phyloP scores from a whole-genome alignment of 2,888 invertebrate species.

The Melanargia galathea region DNA sequence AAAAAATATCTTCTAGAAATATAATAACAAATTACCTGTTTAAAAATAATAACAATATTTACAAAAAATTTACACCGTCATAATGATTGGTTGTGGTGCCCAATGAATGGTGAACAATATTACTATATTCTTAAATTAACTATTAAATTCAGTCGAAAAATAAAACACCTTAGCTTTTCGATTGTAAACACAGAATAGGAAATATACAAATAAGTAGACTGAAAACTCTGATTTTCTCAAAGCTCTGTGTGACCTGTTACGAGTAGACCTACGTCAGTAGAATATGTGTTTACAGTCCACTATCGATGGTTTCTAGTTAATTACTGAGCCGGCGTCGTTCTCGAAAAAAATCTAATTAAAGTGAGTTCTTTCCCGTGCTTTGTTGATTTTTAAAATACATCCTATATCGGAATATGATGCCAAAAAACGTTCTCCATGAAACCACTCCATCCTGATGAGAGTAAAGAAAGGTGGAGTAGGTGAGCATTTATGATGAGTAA shows the following conservation, averaged over 20 bases:
- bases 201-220: neutral
- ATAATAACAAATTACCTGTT: no score
- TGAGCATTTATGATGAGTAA: no score
- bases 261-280: no score
- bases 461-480: neutral
- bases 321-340: neutral
- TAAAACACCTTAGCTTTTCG: neutral
- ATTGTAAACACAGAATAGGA: neutral
- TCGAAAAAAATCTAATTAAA: neutral
- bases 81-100: no score
- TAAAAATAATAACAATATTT: no score
- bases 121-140: no score
- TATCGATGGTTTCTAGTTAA: neutral
- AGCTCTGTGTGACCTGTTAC: conserved; percentile 4
- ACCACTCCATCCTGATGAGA: neutral
- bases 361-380: neutral
- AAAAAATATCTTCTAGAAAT: no score
- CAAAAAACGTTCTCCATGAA: neutral
- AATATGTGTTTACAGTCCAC: neutral
- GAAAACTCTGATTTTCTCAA: neutral
- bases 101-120: no score
- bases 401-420: neutral
- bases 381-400: conserved; percentile 1
- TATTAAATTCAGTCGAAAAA: neutral
- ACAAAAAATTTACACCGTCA: no score